phyloP scores from a whole-genome alignment of 2,113 vertebrate species.

The Brachirus orientalis region DNA sequence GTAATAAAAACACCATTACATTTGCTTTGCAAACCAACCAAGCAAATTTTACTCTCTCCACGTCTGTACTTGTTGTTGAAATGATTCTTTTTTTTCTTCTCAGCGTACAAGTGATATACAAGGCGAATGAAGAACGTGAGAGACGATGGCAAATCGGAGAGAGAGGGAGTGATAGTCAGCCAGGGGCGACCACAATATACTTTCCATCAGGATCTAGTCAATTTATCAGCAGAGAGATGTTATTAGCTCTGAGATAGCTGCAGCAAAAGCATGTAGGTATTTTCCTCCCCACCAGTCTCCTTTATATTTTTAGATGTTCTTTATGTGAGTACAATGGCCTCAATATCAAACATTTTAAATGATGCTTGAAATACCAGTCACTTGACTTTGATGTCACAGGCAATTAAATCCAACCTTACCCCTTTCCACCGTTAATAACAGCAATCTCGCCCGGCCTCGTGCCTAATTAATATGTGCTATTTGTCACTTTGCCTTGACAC shows the following conservation, averaged over 20 bases:
- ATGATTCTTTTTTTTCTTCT: conserved; percentile 35
- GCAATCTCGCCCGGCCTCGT: conserved; percentile 98
- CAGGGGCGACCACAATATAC: conserved; percentile 75
- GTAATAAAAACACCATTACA: conserved; percentile 75
- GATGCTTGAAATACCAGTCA: conserved; percentile 99
- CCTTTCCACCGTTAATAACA: conserved; percentile 99
- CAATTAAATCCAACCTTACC: conserved; percentile 99
- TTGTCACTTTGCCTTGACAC: conserved; percentile 99
- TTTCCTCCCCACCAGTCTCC: conserved; percentile 94
- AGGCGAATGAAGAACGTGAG: conserved; percentile 56
- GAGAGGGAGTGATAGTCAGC: conserved; percentile 69
- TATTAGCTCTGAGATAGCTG: conserved; percentile 87
- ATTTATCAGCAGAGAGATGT: conserved; percentile 83
- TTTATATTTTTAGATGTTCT: conserved; percentile 98
- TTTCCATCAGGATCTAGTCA: conserved; percentile 83
- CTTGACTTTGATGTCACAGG: conserved; percentile 99
- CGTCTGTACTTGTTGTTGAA: conserved; percentile 66
- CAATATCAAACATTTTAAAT: conserved; percentile 99
- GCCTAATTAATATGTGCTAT: conserved; percentile 99
- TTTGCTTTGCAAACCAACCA: conserved; percentile 65
- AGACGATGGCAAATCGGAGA: conserved; percentile 61
- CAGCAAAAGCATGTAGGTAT: conserved; percentile 85
- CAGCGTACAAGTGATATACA: conserved; percentile 57
- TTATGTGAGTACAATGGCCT: conserved; percentile 99
- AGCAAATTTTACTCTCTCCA: conserved; percentile 70